Evolutionary conservation across 2,113 vertebrate species (phyloP).

Genomic region (Corvus cornix): DNA sequence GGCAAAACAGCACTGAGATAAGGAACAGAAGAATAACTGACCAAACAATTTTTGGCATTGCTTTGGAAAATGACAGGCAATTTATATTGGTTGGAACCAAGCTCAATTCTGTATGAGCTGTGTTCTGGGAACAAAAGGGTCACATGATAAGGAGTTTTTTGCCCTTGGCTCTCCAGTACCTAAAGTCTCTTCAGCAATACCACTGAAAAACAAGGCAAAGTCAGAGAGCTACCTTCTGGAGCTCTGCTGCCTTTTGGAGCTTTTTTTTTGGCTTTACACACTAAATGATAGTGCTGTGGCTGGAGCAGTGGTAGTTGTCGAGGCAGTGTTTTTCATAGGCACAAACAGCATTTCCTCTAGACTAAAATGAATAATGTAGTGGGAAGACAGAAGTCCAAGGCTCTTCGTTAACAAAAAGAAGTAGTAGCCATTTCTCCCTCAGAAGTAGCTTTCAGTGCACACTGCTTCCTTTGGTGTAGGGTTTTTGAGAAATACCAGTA

Average conservation of each 20-base stretch:
- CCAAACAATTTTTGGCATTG: not conserved
- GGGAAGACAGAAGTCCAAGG: not conserved
- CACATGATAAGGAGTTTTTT: not conserved
- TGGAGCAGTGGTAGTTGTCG: not conserved
- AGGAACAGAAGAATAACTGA: not conserved
- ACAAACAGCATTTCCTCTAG: not conserved
- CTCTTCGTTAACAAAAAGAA: not conserved
- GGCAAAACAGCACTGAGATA: not conserved
- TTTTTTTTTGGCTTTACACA: not conserved
- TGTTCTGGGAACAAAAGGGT: constrained; percentile 35
- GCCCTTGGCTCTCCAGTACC: not conserved
- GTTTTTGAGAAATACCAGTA: not conserved
- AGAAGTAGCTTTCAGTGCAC: not conserved
- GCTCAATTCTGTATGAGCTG: not conserved
- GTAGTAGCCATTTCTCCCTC: not conserved
- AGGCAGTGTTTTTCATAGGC: not conserved
- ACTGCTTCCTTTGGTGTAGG: not conserved
- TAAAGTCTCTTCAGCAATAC: not conserved
- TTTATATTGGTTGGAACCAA: not conserved
- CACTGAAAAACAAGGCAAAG: not conserved
- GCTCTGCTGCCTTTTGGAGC: not conserved
- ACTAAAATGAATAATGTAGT: not conserved
- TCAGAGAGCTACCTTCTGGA: not conserved
- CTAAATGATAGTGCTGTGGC: not conserved
- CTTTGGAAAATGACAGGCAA: constrained; percentile 35